Percentiles rank a stretch among this genome's conserved stretches.
Conservation (phyloP, 2,113 vertebrate genomes). For the Lasiurus cinereus region DNA sequence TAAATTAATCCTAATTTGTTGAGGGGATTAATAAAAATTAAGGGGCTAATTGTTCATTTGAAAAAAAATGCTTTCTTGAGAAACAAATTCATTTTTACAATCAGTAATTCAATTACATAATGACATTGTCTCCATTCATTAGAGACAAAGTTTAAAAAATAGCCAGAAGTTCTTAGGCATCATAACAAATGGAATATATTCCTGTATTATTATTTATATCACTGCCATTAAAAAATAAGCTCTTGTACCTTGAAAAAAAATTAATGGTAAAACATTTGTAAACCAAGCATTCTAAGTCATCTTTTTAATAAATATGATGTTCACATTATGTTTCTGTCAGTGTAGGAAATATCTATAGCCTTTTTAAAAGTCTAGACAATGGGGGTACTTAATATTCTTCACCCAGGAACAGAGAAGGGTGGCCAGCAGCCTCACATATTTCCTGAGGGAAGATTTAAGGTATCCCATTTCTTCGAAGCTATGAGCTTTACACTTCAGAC, state of each 20-base stretch:
- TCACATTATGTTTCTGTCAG: neutral
- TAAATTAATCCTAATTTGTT: conserved; percentile 33
- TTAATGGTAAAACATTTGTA: neutral
- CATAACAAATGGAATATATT: conserved; percentile 29
- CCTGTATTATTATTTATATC: conserved; percentile 40
- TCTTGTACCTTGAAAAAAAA: conserved; percentile 50
- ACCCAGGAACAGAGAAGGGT: neutral
- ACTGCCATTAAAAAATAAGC: conserved; percentile 37
- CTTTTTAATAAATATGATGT: conserved; percentile 19
- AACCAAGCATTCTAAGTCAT: neutral
- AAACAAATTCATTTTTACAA: neutral
- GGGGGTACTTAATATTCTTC: neutral
- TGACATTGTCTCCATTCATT: conserved; percentile 32
- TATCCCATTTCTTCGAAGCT: neutral
- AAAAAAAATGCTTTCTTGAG: neutral
- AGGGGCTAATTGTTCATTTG: neutral
- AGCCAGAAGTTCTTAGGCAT: neutral
- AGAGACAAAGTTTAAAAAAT: neutral
- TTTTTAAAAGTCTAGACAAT: neutral
- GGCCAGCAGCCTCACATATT: neutral
- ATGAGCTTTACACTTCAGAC: neutral
- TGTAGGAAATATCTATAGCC: neutral
- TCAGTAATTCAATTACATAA: conserved; percentile 17
- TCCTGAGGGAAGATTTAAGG: neutral
- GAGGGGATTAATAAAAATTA: conserved; percentile 13